phyloP scores from a whole-genome alignment of 30 jellyfish, hydroid and myxozoan genomes.

The Pelagia noctiluca region DNA sequence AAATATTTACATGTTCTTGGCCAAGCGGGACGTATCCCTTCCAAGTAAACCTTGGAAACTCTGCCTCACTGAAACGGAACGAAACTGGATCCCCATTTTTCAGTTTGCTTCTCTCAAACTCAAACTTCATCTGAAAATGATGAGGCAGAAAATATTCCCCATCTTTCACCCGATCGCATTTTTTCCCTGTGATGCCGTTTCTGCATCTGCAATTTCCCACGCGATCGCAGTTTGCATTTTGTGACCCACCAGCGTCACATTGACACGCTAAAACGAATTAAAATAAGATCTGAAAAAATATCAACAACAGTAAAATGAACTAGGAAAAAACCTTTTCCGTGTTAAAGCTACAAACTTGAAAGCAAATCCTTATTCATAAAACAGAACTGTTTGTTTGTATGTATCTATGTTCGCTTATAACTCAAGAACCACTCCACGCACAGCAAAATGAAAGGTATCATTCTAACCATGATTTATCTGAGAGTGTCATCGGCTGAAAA shows the following conservation, averaged over 20 bases:
- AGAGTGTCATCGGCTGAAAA: no score
- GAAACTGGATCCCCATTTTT: constrained; percentile 67
- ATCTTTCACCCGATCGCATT: constrained; percentile 74
- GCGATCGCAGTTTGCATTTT: constrained; percentile 53
- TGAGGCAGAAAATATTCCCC: constrained; percentile 65
- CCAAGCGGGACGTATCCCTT: constrained; percentile 89
- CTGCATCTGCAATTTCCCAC: constrained; percentile 85
- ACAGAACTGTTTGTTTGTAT: no score
- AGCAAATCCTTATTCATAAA: no score
- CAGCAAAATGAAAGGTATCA: no score
- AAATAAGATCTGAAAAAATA: no score
- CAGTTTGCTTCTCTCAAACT: constrained; percentile 63
- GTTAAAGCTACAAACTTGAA: no score
- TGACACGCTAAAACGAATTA: constrained; percentile 90
- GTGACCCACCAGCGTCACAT: constrained; percentile 90
- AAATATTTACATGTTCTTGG: constrained; percentile 76
- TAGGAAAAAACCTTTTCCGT: no score
- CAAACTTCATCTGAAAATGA: constrained; percentile 66
- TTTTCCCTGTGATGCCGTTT: constrained; percentile 69
- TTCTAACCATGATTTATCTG: no score
- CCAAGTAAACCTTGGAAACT: constrained; percentile 83
- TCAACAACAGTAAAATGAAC: no score
- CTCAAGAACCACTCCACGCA: no score
- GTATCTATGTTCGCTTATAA: no score
- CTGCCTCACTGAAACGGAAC: constrained; percentile 72